Conservation (phyloP, 30 jellyfish, hydroid and myxozoan genomes). For the Aurelia sp. region DNA sequence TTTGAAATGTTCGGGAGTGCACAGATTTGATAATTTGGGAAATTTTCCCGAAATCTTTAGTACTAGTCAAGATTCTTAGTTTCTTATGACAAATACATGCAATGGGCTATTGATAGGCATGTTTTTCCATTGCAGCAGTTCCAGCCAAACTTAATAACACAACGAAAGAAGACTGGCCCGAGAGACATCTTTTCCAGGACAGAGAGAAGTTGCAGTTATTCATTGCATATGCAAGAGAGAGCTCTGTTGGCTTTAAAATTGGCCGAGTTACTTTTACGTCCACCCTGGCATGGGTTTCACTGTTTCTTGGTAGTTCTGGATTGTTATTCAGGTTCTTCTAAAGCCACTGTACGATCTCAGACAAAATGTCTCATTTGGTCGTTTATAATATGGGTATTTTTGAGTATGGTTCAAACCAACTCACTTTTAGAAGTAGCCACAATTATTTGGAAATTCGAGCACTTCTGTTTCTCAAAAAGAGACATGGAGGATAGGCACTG, state of each 20-base stretch:
- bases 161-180: conserved; percentile 68
- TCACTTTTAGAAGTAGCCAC: no score
- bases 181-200: conserved; percentile 68
- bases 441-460: no score
- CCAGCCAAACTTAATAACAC: conserved; percentile 70
- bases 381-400: no score
- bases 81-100: no score
- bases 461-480: no score
- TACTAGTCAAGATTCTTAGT: no score
- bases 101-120: not conserved
- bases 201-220: conserved; percentile 71
- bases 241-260: conserved; percentile 79
- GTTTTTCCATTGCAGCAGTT: conserved; percentile 45
- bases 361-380: no score
- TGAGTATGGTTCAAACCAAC: no score
- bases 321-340: conserved; percentile 65
- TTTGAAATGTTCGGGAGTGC: no score
- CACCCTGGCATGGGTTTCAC: conserved; percentile 86
- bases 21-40: no score
- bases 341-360: not conserved
- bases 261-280: conserved; percentile 87
- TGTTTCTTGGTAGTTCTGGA: conserved; percentile 81
- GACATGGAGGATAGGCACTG: no score
- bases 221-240: conserved; percentile 72
- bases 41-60: no score